Percentiles rank a stretch among this genome's conserved stretches.
These are phyloP conservation scores for Drosophila hamatofila DNA, from an alignment of 2,888 invertebrate genomes.

Conservation along the genomic window DNA sequence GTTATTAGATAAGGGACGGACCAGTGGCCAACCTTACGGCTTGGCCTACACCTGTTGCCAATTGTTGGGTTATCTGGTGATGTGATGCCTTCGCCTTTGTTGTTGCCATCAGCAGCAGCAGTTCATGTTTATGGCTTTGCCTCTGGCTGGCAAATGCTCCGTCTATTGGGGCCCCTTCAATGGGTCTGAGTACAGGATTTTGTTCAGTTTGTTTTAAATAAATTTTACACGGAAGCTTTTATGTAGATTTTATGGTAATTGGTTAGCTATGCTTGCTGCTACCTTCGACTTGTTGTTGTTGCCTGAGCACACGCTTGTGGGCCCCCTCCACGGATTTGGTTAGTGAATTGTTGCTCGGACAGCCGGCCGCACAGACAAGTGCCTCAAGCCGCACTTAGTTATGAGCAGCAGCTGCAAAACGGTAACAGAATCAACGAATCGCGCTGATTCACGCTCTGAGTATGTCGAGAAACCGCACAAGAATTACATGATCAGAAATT, in stretches of 20 bases:
- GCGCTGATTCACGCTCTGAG: slow-evolving; percentile 65
- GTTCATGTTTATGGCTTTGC: slow-evolving; percentile 75
- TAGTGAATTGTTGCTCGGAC: slow-evolving; percentile 6
- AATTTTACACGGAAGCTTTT: slow-evolving; percentile 75
- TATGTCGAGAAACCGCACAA: slow-evolving; percentile 46
- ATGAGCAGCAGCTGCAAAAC: slow-evolving; percentile 37
- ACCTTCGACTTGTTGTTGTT: slow-evolving; percentile 31
- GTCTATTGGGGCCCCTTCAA: slow-evolving; percentile 33
- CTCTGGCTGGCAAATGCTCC: slow-evolving; percentile 48
- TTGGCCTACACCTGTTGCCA: slow-evolving; percentile 76
- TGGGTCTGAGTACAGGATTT: slow-evolving; percentile 50
- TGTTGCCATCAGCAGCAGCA: slow-evolving; percentile 38
- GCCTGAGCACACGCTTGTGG: slow-evolving; percentile 3
- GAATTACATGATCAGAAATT: slow-evolving; percentile 61
- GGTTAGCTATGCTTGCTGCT: slow-evolving; percentile 29
- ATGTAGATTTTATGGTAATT: slow-evolving; percentile 80
- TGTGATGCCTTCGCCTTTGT: slow-evolving; percentile 13
- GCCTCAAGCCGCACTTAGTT: slow-evolving; percentile 20
- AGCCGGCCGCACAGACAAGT: slow-evolving; percentile 28
- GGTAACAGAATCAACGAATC: slow-evolving; percentile 43
- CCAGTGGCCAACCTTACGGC: slow-evolving; percentile 55
- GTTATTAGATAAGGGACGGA: slow-evolving; percentile 65
- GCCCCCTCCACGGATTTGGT: slow-evolving; percentile 1
- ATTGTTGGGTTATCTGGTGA: slow-evolving; percentile 51
- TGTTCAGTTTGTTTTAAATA: slow-evolving; percentile 69